Conservation (phyloP, 2,888 invertebrate species). For the Crioceris asparagi region DNA sequence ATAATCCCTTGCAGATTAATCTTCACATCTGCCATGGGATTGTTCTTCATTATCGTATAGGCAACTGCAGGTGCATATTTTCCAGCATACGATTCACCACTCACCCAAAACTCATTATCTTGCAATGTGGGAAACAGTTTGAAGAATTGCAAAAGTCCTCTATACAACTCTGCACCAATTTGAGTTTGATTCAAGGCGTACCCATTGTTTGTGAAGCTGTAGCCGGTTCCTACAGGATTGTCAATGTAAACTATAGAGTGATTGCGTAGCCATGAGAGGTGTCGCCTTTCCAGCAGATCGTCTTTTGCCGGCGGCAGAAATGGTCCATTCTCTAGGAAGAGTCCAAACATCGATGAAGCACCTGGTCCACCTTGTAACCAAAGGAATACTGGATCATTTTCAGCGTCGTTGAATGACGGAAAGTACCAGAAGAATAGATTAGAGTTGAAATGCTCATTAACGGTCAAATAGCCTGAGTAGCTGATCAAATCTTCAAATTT, state of each 20-base stretch:
- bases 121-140: conserved; percentile 63
- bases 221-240: conserved; percentile 50
- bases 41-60: conserved; percentile 55
- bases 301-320: too few species aligned
- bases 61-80: conserved; percentile 64
- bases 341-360: conserved; percentile 59
- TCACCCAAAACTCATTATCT: conserved; percentile 65
- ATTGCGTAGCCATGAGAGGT: neutral
- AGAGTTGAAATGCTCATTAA: conserved; percentile 59
- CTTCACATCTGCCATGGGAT: conserved; percentile 43
- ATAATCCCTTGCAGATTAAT: conserved; percentile 61
- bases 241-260: neutral
- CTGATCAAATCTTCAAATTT: conserved; percentile 43
- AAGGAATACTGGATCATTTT: conserved; percentile 57
- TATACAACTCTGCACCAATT: conserved; percentile 67
- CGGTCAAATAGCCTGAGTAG: conserved; percentile 69
- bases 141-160: conserved; percentile 68
- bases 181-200: conserved; percentile 67
- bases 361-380: conserved; percentile 82
- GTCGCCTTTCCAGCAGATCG: too few species aligned
- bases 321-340: conserved; percentile 76
- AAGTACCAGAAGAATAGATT: conserved; percentile 88
- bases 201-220: conserved; percentile 68
- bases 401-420: conserved; percentile 46
- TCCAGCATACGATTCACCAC: conserved; percentile 83